phyloP scores from a whole-genome alignment of 2,797 vertebrate species.

The Crocodylus rhombifer region DNA sequence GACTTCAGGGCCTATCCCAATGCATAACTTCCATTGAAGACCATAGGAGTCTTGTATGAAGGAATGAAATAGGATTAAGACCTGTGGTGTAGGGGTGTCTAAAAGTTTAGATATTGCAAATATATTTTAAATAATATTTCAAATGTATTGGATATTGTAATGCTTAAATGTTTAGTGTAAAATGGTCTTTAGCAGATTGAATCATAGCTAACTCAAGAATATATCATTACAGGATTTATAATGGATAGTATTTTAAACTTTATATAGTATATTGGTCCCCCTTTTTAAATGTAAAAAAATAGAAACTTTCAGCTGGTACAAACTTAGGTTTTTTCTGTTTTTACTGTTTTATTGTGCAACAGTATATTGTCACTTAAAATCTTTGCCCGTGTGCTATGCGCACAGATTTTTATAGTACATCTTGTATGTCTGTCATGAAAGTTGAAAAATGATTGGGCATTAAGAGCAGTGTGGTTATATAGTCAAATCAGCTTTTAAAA shows the following conservation, averaged over 20 bases:
- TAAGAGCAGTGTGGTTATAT: slow-evolving; percentile 56
- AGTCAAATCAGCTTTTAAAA: slow-evolving; percentile 32
- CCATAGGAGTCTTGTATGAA: background rate
- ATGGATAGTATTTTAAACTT: slow-evolving; percentile 45
- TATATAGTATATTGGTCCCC: slow-evolving; percentile 29
- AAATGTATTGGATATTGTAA: slow-evolving; percentile 43
- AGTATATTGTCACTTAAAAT: slow-evolving; percentile 59
- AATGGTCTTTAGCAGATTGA: slow-evolving; percentile 36
- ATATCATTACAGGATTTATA: background rate
- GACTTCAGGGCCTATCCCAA: background rate
- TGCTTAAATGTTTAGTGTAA: slow-evolving; percentile 25
- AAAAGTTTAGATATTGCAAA: slow-evolving; percentile 1
- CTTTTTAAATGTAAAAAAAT: slow-evolving; percentile 22
- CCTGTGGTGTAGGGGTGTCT: background rate
- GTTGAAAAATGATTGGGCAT: slow-evolving; percentile 35
- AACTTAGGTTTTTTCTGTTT: slow-evolving; percentile 24
- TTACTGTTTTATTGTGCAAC: slow-evolving; percentile 57
- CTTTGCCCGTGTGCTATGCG: background rate
- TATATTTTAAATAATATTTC: slow-evolving; percentile 51
- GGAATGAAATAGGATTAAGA: background rate
- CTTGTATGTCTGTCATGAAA: slow-evolving; percentile 27
- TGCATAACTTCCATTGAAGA: slow-evolving; percentile 6
- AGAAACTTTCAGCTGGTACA: slow-evolving; percentile 36
- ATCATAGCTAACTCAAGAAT: slow-evolving; percentile 66
- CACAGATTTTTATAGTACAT: background rate